A percentile compares a stretch with the other conserved stretches of the same genome.
Conservation (phyloP, 53 echinoderm and acorn worm species). For the Apostichopus leukothele region DNA sequence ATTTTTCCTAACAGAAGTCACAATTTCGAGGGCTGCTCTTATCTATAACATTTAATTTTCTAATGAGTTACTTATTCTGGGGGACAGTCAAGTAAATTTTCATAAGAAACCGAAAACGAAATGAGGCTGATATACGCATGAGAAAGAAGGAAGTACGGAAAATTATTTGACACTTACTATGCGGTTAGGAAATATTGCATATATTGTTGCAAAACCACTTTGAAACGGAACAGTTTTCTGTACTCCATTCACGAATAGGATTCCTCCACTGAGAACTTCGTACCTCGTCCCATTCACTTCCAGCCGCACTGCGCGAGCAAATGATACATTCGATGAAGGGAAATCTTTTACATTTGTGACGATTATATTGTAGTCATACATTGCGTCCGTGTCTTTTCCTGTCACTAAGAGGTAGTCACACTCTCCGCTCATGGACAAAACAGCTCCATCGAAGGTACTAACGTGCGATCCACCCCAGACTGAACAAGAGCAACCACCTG, state of each 20-base stretch:
- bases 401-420: constrained; percentile 7
- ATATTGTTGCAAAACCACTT: background rate
- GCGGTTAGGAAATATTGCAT: background rate
- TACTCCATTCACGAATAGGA: constrained; percentile 4
- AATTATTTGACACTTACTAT: background rate
- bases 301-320: background rate
- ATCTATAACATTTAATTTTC: too few relatives aligned
- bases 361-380: background rate
- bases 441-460: background rate
- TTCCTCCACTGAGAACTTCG: constrained; percentile 6
- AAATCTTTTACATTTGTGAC: background rate
- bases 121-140: too few relatives aligned
- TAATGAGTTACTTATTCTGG: too few relatives aligned
- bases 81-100: too few relatives aligned
- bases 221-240: background rate
- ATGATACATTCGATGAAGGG: constrained; percentile 1
- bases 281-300: background rate
- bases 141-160: too few relatives aligned
- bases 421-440: background rate
- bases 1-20: too few relatives aligned
- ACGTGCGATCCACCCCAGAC: constrained; percentile 33
- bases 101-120: too few relatives aligned
- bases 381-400: too few relatives aligned
- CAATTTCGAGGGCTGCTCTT: too few relatives aligned
- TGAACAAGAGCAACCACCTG: background rate